Evolutionary conservation across 2,888 invertebrate genomes (phyloP).

Genomic region (Eubasilissa splendida): DNA sequence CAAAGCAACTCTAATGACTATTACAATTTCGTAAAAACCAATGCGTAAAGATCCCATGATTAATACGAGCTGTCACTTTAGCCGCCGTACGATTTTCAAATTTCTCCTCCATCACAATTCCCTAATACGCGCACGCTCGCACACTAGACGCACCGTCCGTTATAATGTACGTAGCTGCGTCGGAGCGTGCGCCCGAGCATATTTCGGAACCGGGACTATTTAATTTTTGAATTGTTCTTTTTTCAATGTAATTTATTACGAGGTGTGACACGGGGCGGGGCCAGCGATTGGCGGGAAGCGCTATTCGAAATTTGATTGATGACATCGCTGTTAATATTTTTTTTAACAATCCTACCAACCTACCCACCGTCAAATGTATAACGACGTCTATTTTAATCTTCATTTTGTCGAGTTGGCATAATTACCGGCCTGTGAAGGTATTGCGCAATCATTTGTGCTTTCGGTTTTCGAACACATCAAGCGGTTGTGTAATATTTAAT

Average conservation of each 20-base stretch:
- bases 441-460: not conserved
- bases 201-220: conserved; percentile 36
- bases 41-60: no score
- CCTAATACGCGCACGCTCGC: conserved; percentile 1
- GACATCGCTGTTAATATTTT: conserved; percentile 43
- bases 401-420: not conserved
- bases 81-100: no score
- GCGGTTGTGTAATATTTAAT: no score
- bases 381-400: not conserved
- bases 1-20: no score
- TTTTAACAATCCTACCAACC: conserved; percentile 12
- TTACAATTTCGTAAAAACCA: no score
- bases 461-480: not conserved
- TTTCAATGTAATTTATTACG: conserved; percentile 43
- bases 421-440: not conserved
- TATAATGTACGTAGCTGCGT: no score
- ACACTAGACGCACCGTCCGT: not conserved
- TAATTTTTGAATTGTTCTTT: conserved; percentile 47
- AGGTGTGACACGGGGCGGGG: conserved; percentile 52
- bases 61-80: no score
- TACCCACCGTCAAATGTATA: not conserved
- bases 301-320: conserved; percentile 54
- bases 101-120: not conserved
- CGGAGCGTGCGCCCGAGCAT: not conserved
- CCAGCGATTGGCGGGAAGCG: conserved; percentile 52